Base-by-base conservation (phyloP, 2,797 vertebrate species). In the Brachyrhaphis roseni region DNA sequence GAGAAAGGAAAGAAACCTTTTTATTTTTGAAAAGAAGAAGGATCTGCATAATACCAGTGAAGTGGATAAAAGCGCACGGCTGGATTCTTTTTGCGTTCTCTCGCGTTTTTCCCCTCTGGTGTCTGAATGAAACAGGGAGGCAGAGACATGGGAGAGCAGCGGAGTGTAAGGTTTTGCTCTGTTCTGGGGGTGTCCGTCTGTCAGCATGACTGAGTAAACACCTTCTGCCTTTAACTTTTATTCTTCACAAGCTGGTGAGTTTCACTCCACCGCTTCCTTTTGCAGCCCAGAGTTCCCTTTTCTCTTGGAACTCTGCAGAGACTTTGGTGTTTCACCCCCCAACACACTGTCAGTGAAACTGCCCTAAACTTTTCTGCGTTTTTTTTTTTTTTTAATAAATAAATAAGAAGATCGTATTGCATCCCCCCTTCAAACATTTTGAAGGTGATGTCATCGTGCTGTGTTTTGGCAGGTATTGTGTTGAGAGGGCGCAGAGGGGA, bases 361-460 rank as follows among this genome's bases (percentile, higher is more conserved):
- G 90, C 86, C 39, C 86, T 89, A 91, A 95, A 95, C 93, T 95
- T 95, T 71, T 95, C 86, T 93, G 88, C 82, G 83, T 93, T 92
- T 91, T 57, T 28, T 55, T n/a, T 51, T 55, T 55, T n/a, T 10
- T 10, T 43, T 43, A 43, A 64, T 88, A 94, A 93, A 95, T 93
- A 95, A 94, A 95, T 94, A 91, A 94, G 94, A 96, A 93, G 92
- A 94, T 95, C 95, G 92, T 92, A 96, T 95, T 95, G 93, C 95
- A 94, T 93, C 87, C 89, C 89, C 47, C 49, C 49, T 94, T 93
- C 91, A 94, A 95, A 95, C 93, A 94, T 93, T 93, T 94, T 84
- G 85, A 93, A 91, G 95, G 94, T 96, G 95, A 96, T 96, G 95
- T 96, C 94, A 96, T 95, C 94, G 92, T 86, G 89, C 93, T 91